Conservation (phyloP, 2,797 vertebrate species). For the Pseudocheirus occidentalis region DNA sequence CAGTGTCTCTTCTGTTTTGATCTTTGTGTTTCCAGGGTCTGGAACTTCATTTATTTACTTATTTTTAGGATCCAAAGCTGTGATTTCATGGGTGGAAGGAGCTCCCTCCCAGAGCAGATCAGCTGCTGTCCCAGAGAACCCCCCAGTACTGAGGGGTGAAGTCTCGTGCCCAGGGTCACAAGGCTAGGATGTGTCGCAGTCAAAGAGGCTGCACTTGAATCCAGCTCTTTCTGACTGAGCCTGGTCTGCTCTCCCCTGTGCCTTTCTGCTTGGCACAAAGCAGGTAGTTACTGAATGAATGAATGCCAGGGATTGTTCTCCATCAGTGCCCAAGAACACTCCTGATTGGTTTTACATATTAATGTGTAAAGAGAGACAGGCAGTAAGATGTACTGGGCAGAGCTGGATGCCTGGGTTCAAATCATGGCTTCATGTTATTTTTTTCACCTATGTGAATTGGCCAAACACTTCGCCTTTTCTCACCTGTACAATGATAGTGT, state of each 20-base stretch:
- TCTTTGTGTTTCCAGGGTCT: not conserved
- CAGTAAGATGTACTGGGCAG: not conserved
- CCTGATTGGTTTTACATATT: slow-evolving; percentile 36
- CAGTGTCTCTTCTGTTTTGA: not conserved
- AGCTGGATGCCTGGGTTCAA: not conserved
- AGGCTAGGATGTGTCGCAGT: not conserved
- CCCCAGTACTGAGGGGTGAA: not conserved
- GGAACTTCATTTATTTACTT: not conserved
- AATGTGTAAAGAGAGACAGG: not conserved
- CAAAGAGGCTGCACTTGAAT: not conserved
- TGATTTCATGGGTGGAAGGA: not conserved
- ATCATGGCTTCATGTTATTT: not conserved
- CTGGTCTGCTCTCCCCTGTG: not conserved
- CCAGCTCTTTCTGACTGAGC: not conserved
- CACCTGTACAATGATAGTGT: not conserved
- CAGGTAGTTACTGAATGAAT: not conserved
- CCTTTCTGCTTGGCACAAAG: not conserved
- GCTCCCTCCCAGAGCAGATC: not conserved
- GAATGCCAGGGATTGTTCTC: slow-evolving; percentile 32
- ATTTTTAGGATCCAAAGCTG: not conserved
- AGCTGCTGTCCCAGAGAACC: not conserved
- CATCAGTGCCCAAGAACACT: slow-evolving; percentile 34
- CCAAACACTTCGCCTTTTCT: not conserved
- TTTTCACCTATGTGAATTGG: not conserved
- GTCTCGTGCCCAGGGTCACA: not conserved